These are phyloP conservation scores for Antechinus flavipes DNA, from an alignment of 2,113 vertebrate species.

Conservation along the genomic window DNA sequence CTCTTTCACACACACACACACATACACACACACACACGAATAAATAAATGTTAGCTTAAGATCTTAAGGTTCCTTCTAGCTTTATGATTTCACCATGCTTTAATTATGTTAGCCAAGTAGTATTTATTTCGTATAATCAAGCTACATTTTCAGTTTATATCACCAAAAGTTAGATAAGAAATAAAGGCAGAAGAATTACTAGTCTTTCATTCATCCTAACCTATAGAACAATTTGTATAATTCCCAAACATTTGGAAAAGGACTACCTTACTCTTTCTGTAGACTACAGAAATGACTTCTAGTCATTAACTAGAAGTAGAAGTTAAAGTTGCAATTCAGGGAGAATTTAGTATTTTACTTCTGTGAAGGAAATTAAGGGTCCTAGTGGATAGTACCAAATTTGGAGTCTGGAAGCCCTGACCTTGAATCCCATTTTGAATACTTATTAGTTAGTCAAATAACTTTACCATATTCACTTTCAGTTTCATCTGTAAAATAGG, in stretches of 20 bases:
- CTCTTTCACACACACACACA: no score
- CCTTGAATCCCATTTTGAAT: neutral
- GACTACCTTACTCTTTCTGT: neutral
- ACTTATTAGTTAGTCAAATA: neutral
- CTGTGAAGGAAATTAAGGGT: neutral
- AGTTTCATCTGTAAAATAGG: neutral
- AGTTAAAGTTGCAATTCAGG: neutral
- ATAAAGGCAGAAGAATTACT: neutral
- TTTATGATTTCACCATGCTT: slow-evolving; percentile 17
- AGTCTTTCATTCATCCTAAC: neutral
- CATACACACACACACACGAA: neutral
- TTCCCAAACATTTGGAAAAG: neutral
- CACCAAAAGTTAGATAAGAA: neutral
- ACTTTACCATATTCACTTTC: neutral
- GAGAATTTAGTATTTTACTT: neutral
- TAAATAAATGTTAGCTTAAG: neutral
- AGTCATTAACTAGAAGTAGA: neutral
- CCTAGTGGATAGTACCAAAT: neutral
- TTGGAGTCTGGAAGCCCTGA: neutral
- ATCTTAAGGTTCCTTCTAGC: slow-evolving; percentile 5
- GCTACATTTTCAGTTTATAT: slow-evolving; percentile 11
- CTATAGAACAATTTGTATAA: neutral
- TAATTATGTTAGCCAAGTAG: slow-evolving; percentile 21
- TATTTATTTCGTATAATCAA: neutral
- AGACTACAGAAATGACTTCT: no score